Evolutionary conservation across 1,140 invertebrate genomes (phyloP), one percentile per base, ranked within the genome.

Genomic region (Drosophila nannoptera): DNA sequence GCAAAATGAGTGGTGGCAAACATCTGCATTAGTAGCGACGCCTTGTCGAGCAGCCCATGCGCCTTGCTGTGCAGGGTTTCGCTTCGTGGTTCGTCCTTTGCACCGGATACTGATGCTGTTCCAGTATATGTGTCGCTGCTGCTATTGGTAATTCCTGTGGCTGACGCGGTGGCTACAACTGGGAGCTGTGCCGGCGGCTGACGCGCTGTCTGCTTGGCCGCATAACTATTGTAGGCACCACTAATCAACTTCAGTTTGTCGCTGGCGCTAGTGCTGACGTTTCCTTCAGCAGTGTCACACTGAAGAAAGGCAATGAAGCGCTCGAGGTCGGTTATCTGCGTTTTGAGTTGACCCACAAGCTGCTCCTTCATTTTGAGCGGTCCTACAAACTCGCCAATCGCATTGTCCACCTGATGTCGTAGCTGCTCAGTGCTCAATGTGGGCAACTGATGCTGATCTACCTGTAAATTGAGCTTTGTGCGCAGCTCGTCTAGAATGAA

Each of bases 261-360:
- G 6, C 68, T 71, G 38, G 55, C 54, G 1, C 58, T 67, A 12
- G 9, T 61, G 32, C 14, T 6, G 53, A 36, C 52, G 35, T 35
- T 48, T 4, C 62, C 55, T 29, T 50, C 68, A 2, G 81, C 82
- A 4, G 91, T 91, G 80, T 93, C 93, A 90, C 94, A 95, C 93
- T 99, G 98, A 60, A 99, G 91, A 87, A 99, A 97, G 78, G 96
- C 93, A 82, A 99, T 99, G 89, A 99, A 99, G 66, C 97, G 92
- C 90, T 99, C 98, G 88, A 99, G 92, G 90, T 99, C 98, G 48
- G 94, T 93, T 50, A 99, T 97, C 90, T 99, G 98, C 7, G 97
- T 97, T 90, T 99, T 98, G 7, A 99, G 90, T 90, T 99, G 98
- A 36, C 91, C 92, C 4, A 99, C 97, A 14, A 99, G 89, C 89